These are phyloP conservation scores for Scaptodrosophila latifasciaeformis DNA, from an alignment of 2,888 invertebrate genomes.

Conservation along the genomic window DNA sequence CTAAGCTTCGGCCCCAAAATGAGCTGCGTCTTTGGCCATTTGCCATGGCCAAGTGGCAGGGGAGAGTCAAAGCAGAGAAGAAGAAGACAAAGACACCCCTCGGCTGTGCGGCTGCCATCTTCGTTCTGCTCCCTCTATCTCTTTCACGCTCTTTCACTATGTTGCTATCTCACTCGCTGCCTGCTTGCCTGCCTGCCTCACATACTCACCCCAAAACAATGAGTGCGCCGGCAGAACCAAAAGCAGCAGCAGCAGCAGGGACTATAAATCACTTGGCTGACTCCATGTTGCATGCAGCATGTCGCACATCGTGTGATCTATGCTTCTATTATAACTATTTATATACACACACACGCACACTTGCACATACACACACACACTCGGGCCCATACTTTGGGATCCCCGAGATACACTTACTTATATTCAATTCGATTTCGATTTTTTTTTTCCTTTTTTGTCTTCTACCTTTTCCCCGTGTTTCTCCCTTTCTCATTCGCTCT, in stretches of 20 bases:
- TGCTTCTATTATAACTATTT: conserved; percentile 72
- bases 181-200: background rate
- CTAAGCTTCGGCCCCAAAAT: background rate
- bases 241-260: conserved; percentile 16
- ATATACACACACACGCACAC: conserved; percentile 37
- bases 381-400: conserved; percentile 6
- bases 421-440: conserved; percentile 53
- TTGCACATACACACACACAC: conserved; percentile 20
- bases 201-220: conserved; percentile 40
- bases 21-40: conserved; percentile 25
- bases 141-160: background rate
- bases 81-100: conserved; percentile 2
- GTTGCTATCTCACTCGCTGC: background rate
- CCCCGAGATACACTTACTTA: conserved; percentile 39
- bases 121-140: background rate
- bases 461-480: conserved; percentile 2
- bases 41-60: conserved; percentile 5
- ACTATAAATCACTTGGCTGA: conserved; percentile 74
- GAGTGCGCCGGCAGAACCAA: conserved; percentile 33
- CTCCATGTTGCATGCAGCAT: conserved; percentile 72
- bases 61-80: background rate
- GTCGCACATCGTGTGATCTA: conserved; percentile 71
- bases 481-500: background rate
- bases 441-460: conserved; percentile 2
- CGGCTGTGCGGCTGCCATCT: too few relatives aligned